Evolutionary conservation across 2,113 vertebrate species (phyloP).

Genomic region (Charina bottae): DNA sequence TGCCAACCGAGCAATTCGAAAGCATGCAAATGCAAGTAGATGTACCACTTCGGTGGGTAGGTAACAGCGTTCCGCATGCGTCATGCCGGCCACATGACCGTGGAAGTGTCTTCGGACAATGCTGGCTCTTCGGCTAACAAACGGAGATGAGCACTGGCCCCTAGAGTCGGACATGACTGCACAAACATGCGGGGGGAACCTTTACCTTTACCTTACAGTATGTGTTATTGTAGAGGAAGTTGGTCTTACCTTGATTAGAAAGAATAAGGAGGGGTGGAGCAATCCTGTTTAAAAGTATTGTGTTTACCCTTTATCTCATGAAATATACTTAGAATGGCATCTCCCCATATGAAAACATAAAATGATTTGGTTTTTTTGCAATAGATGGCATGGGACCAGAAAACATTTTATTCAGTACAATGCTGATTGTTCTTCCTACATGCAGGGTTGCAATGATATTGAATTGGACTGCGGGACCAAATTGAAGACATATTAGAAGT

Average conservation of each 20-base stretch:
- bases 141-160: too few species aligned
- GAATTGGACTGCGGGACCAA: background rate
- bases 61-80: too few species aligned
- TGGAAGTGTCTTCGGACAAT: too few species aligned
- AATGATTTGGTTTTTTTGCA: conserved; percentile 15
- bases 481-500: conserved; percentile 5
- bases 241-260: background rate
- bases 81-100: too few species aligned
- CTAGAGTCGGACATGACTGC: too few species aligned
- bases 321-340: background rate
- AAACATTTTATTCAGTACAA: conserved; percentile 14
- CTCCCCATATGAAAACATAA: background rate
- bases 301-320: conserved; percentile 3
- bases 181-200: too few species aligned
- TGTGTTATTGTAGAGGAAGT: background rate
- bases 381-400: background rate
- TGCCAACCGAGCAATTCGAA: too few species aligned
- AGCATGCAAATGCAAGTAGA: too few species aligned
- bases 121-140: too few species aligned
- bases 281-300: background rate
- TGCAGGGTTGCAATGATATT: conserved; percentile 12
- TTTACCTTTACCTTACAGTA: too few species aligned
- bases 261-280: background rate
- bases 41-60: too few species aligned
- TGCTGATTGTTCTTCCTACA: background rate